Base-by-base conservation (phyloP, 2,113 vertebrate species). In the Furnarius figulus region DNA sequence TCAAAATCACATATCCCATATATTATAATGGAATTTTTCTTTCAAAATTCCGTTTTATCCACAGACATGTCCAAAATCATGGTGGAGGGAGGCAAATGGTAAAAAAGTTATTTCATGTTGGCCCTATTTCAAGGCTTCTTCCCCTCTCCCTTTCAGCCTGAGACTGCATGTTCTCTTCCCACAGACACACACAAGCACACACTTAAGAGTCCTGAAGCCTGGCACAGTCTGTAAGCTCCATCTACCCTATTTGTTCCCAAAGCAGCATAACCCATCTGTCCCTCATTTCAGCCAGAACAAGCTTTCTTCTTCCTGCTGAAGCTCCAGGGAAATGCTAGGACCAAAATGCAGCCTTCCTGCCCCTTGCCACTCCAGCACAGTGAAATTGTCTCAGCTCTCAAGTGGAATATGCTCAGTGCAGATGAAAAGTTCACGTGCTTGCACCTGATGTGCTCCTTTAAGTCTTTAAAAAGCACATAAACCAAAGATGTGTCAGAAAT, bases 71-170 rank as follows among this genome's bases (percentile, higher is more conserved):
- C 44, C 33, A 73, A 80, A 78, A 68, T 59, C 5, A 10, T 5
- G 5, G 1, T 28, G 8, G 14, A 8, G 0, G 3, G 7, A 1
- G 2, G 2, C 2, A 8, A 25, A 47, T 18, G 25, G 33, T 12
- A 59, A 70, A 68, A 30, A 42, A 8, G 9, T 70, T 77, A 90
- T 49, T 74, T 40, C 6, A 19, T 9, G 5, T 27, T 78, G 40
- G 37, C n/a, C 49, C 25, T 31, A 46, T 27, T 65, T 76, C 53
- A 72, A 30, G 18, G 30, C 23, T 79, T 62, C 66, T 82, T 75
- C n/a, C n/a, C 47, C 30, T 88, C 67, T 50, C 10, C 42, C 19
- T 4, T 44, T 74, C 30, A 78, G 25, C 40, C n/a, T 37, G 22
- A 84, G 42, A 25, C 47, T 73, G 20, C 12, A 50, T 28, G 25